Evolutionary conservation across 2,888 invertebrate genomes (phyloP), one percentile per base, ranked within the genome.

Genomic region (Hyles lineata): DNA sequence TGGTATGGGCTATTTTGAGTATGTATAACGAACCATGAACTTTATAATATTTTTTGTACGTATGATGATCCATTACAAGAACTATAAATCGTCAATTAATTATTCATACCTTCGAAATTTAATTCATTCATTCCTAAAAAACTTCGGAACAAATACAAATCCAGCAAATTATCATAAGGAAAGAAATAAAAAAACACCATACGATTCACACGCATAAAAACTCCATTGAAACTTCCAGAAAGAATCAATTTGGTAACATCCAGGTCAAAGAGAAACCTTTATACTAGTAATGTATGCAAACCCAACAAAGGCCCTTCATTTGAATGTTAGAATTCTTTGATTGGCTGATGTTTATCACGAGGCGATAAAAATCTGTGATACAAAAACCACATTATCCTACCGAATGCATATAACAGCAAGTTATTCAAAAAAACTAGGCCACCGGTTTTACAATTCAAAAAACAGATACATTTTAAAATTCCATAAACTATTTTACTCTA

Each of bases 381-480:
- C 43, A 63, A 63, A 63, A 63, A 63, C 63, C 21, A 63, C 35
- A 63, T 21, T 43, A 63, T 9, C 9, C 35, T 43, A 21, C 35
- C 63, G 11, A 43, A 63, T 63, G 63, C 43, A 63, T 62, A 29
- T 17, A 59, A 59, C 21, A 21, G 59, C 43, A 72, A 63, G 55
- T n/a, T 58, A 72, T 62, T 63, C 62, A 71, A n/a, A 74, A 73
- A 73, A 73, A 72, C 70, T 74, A 73, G 73, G 76, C 62, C 73
- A 71, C 70, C 32, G 9, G 50, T 60, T 73, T 70, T 73, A 73
- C 72, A 73, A 73, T 73, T 73, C 70, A 70, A 73, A 73, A 70
- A 55, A 43, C 32, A 62, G 21, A 63, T 63, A 21, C 35, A 63
- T 43, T 63, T 63, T 63, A 63, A 21, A 43, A 63, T 63, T 63